phyloP scores from a whole-genome alignment of 2,888 invertebrate species.

The Colostygia pectinataria region DNA sequence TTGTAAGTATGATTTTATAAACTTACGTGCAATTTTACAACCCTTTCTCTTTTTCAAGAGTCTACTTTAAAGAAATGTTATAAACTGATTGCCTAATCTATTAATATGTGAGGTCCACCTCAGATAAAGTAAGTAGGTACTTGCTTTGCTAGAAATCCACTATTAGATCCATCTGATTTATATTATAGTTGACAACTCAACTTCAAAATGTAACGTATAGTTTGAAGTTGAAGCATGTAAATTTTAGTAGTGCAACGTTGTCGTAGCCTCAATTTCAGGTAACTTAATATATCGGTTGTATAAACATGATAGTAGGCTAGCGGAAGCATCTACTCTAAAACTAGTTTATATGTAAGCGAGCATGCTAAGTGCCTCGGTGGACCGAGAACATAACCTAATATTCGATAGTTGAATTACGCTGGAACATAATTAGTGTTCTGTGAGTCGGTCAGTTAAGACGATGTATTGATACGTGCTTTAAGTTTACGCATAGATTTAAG shows the following conservation, averaged over 20 bases:
- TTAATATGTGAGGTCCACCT: too few relatives aligned
- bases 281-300: conserved; percentile 21
- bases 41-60: too few relatives aligned
- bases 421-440: conserved; percentile 72
- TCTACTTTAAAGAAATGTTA: too few relatives aligned
- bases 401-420: conserved; percentile 75
- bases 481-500: conserved; percentile 59
- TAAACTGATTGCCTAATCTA: too few relatives aligned
- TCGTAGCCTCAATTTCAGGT: conserved; percentile 21
- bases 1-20: too few relatives aligned
- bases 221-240: background rate
- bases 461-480: conserved; percentile 63
- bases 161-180: too few relatives aligned
- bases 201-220: too few relatives aligned
- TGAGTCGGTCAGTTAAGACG: conserved; percentile 66
- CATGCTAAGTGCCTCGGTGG: conserved; percentile 67
- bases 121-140: too few relatives aligned
- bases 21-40: background rate
- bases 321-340: conserved; percentile 36
- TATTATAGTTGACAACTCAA: too few relatives aligned
- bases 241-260: conserved; percentile 3
- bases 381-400: conserved; percentile 79
- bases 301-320: conserved; percentile 18
- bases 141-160: too few relatives aligned
- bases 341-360: conserved; percentile 70